Base-by-base conservation (phyloP, 30 jellyfish, hydroid and myxozoan genomes). In the Aurelia aurita region DNA sequence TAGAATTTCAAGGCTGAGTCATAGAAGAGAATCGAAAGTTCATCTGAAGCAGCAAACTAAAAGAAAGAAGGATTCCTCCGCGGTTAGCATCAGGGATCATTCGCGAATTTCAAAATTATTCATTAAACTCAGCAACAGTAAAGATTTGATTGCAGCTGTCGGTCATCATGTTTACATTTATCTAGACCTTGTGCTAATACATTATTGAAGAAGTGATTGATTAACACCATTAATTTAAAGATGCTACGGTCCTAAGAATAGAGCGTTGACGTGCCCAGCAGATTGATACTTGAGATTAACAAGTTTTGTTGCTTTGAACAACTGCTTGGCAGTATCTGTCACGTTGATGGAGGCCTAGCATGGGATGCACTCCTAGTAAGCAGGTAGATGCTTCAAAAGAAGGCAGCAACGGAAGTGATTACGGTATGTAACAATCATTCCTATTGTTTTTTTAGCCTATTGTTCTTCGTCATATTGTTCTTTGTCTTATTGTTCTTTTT, bases 281-380 rank as follows among this genome's bases (percentile, higher is more conserved):
- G 29, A 22, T 22, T 43, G 73, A 32, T 61, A 22, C 73, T 61
- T 8, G 51, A 39, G 51, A 39, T 39, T 6, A 39, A 39, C 51
- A 39, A 6, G 0, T 39, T 5, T 39, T 9, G 13, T 39, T 58
- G 77, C 20, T 76, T 59, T 21, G 60, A 39, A 44, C 28, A 21
- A 60, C 90, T 80, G 90, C 90, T 20, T 55, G 74, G 90, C 90
- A 80, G 90, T 80, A 23, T 66, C 23, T 60, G 32, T 43, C 44
- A 45, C 20, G 23, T 80, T 71, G 61, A 80, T 80, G 90, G 90
- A 74, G 90, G 54, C 90, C 51, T 85, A 76, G 73, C 80, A 85
- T 85, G 95, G 95, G 95, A 85, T 85, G 95, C 95, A 85, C 95
- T 60, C 95, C 89, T 74, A 85, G 95, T 62, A 85, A 85, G 95